These are phyloP conservation scores for Iguana delicatissima DNA, from an alignment of 2,797 vertebrate genomes.

Conservation along the genomic window DNA sequence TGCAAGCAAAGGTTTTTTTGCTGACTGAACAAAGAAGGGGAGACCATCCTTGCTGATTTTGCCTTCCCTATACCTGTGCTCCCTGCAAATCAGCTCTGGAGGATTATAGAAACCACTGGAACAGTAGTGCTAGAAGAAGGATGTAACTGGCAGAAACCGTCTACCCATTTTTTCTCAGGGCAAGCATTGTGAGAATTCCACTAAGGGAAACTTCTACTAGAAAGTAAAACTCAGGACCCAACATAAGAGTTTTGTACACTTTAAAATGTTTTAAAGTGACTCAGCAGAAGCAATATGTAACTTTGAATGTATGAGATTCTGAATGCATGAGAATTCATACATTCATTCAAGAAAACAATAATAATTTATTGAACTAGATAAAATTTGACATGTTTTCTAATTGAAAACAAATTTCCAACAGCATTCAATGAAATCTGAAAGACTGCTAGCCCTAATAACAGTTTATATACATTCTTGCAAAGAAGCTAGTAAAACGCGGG, in stretches of 20 bases:
- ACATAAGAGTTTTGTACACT: not conserved
- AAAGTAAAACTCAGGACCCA: not conserved
- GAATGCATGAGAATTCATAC: too few species aligned
- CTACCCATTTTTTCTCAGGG: not conserved
- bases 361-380: not conserved
- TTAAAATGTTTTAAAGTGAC: not conserved
- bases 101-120: not conserved
- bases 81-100: not conserved
- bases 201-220: not conserved
- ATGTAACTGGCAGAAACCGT: not conserved
- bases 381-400: not conserved
- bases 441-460: not conserved
- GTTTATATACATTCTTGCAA: too few species aligned
- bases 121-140: too few species aligned
- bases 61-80: not conserved
- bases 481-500: too few species aligned
- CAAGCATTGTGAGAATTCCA: not conserved
- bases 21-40: not conserved
- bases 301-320: not conserved
- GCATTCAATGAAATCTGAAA: slow-evolving; percentile 2
- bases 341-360: not conserved
- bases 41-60: not conserved
- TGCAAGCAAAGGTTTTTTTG: not conserved
- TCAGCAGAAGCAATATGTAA: not conserved
- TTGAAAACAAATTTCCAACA: not conserved